A percentile compares a stretch with the other conserved stretches of the same genome.
Conservation (phyloP, 1,140 invertebrate genomes). For the Meteorus sp. region DNA sequence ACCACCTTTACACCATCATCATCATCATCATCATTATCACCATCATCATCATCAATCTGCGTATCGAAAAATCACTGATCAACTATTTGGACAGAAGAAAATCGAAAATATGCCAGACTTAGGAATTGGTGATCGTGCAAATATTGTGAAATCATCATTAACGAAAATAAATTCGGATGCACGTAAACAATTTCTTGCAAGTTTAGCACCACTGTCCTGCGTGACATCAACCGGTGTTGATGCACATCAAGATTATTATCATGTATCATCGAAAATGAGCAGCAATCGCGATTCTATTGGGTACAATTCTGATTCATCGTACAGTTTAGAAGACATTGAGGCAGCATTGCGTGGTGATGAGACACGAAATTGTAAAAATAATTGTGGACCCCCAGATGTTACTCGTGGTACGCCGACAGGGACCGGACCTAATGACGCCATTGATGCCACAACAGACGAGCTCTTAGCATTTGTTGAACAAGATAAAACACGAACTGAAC, state of each 20-base stretch:
- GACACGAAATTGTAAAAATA: conserved; percentile 58
- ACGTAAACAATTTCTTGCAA: conserved; percentile 74
- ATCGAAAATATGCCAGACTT: conserved; percentile 57
- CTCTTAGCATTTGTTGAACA: conserved; percentile 82
- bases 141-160: conserved; percentile 25
- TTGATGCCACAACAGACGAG: conserved; percentile 65
- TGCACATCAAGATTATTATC: conserved; percentile 70
- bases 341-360: conserved; percentile 60
- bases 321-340: conserved; percentile 71
- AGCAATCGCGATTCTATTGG: conserved; percentile 58
- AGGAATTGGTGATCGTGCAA: conserved; percentile 56
- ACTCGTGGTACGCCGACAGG: conserved; percentile 69
- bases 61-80: conserved; percentile 70
- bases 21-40: conserved; percentile 42
- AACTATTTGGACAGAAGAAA: conserved; percentile 63
- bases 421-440: conserved; percentile 34
- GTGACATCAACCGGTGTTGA: conserved; percentile 65
- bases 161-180: conserved; percentile 49
- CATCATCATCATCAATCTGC: conserved; percentile 57
- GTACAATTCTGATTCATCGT: conserved; percentile 59
- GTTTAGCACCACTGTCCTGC: conserved; percentile 73
- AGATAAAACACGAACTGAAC: conserved; percentile 76
- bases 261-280: conserved; percentile 60
- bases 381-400: conserved; percentile 68
- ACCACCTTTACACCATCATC: conserved; percentile 20